These are phyloP conservation scores for Nemoura dubitans DNA, from an alignment of 2,888 invertebrate genomes.

Conservation along the genomic window DNA sequence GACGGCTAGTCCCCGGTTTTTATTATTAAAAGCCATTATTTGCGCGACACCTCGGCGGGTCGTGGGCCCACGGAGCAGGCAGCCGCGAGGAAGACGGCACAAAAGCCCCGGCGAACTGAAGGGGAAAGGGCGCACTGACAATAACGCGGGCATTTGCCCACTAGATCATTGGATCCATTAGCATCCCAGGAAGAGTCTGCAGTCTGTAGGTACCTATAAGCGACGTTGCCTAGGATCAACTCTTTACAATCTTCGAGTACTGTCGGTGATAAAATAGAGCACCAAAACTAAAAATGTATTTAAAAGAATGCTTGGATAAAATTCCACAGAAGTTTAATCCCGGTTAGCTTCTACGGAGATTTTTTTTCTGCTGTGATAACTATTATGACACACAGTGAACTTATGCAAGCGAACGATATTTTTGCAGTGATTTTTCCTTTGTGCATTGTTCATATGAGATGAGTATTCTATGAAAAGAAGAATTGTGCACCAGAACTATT, in stretches of 20 bases:
- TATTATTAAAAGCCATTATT: conserved; percentile 49
- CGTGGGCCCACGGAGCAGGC: not conserved
- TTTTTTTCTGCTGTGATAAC: not conserved
- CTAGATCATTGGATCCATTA: not conserved
- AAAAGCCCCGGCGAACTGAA: not conserved
- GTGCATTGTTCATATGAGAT: not conserved
- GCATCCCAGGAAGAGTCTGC: not conserved
- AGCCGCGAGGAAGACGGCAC: not conserved
- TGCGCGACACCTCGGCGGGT: conserved; percentile 35
- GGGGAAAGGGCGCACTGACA: not conserved
- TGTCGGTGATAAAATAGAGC: not conserved
- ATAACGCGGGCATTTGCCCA: not conserved
- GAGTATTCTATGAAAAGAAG: not conserved
- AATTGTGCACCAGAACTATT: not conserved
- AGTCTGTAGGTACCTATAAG: not conserved
- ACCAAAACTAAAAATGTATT: not conserved
- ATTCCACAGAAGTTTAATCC: not conserved
- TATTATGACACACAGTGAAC: not conserved
- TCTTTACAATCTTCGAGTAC: not conserved
- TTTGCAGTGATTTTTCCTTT: not conserved
- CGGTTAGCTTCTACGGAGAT: not conserved
- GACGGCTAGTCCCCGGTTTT: not conserved
- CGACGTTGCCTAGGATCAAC: not conserved
- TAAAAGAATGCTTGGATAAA: not conserved
- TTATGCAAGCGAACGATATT: not conserved